Evolutionary conservation across 2,888 invertebrate genomes (phyloP), one percentile per base, ranked within the genome.

Genomic region (Synanthedon tipuliformis): DNA sequence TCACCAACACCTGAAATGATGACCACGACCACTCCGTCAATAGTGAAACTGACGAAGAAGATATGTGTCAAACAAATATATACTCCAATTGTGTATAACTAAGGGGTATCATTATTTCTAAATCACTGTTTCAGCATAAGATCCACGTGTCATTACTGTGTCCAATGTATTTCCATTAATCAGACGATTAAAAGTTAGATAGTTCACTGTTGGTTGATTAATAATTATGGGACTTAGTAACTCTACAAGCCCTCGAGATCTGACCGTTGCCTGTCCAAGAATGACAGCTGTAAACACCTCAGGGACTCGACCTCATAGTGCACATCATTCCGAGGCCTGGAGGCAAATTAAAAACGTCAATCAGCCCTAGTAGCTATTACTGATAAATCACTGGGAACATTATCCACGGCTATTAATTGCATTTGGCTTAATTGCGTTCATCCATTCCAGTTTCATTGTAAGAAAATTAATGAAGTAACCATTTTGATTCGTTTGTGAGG

Each of bases 291-390:
- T 57, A 64, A 68, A 67, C 69, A 66, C 68, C 69, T 66, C 54
- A 50, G 54, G 62, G 57, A 59, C 57, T 60, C 18, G 34, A 56
- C 58, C 58, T 59, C 62, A 59, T 56, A 60, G 57, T 54, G 51
- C 56, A 53, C 53, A 52, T 59, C 55, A 57, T 57, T 56, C 61
- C 59, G 56, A 60, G 57, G 63, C 57, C 64, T 62, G 57, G 64
- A 62, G 61, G 70, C 57, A 72, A 77, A 78, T 82, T 81, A 82
- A 84, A 85, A 82, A 78, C 78, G 84, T 82, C 83, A 82, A 82
- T 85, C 85, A 84, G 62, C 62, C 61, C 68, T 65, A 63, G 69
- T 69, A 71, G 72, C 75, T 78, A 75, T 75, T 71, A 77, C 78
- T 78, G 76, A 82, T 81, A 80, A 79, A 80, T 82, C 80, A 79